A percentile compares a stretch with the other conserved stretches of the same genome.
Evolutionary conservation across 2,797 vertebrate genomes (phyloP).

Genomic region (Erethizon dorsatum): DNA sequence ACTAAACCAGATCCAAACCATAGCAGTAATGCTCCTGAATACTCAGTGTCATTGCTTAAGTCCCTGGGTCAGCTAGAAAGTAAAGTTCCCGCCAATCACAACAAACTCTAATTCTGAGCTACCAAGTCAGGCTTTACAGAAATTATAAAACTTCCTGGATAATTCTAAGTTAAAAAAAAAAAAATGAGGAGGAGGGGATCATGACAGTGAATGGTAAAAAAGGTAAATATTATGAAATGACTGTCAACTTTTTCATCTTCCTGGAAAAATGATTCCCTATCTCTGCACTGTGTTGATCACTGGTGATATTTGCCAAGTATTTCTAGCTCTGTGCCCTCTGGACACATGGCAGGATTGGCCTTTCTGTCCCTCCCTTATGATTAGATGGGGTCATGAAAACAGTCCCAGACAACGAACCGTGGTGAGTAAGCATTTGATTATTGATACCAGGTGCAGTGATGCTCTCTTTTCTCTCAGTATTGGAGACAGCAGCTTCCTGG

Average conservation of each 20-base stretch:
- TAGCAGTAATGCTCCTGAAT: background rate
- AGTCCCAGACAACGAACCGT: background rate
- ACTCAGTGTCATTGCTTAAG: background rate
- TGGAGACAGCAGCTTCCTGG: background rate
- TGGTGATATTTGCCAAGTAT: background rate
- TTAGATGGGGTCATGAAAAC: background rate
- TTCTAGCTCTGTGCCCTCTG: background rate
- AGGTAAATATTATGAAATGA: conserved; percentile 40
- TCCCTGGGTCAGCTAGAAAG: background rate
- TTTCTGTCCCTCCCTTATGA: background rate
- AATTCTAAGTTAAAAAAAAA: background rate
- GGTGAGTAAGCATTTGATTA: background rate
- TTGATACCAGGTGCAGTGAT: background rate
- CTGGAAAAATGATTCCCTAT: background rate
- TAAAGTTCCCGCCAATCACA: background rate
- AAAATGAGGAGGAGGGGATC: background rate
- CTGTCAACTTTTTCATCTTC: background rate
- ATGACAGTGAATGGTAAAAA: background rate
- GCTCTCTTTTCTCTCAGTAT: background rate
- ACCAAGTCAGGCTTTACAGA: background rate
- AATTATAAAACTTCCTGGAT: background rate
- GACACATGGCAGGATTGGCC: background rate
- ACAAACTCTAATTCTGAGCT: background rate
- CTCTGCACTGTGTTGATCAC: background rate
- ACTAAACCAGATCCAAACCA: background rate